Conservation (phyloP, 2,797 vertebrate species). For the Dendrocincla fuliginosa region DNA sequence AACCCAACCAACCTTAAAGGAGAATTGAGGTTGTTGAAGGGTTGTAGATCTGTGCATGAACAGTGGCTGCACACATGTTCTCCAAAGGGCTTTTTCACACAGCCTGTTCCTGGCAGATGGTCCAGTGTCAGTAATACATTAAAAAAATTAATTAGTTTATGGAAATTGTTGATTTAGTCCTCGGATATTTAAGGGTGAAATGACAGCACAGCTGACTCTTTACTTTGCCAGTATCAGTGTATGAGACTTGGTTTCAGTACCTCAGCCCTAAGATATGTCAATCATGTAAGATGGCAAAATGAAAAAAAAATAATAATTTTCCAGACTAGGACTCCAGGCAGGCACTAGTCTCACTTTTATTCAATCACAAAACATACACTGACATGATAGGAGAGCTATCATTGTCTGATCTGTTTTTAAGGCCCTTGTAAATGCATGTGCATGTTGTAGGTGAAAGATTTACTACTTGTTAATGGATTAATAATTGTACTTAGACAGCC, state of each 20-base stretch:
- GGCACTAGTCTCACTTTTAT: conserved; percentile 61
- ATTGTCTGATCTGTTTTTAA: background rate
- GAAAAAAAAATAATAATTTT: background rate
- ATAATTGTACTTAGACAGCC: background rate
- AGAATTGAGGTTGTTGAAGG: background rate
- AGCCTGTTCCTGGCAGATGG: conserved; percentile 16
- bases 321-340: conserved; percentile 3
- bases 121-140: background rate
- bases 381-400: background rate
- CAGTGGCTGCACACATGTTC: background rate
- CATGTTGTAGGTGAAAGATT: background rate
- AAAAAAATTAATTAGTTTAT: background rate
- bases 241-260: background rate
- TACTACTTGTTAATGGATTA: conserved; percentile 29
- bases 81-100: background rate
- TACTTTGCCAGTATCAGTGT: background rate
- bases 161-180: background rate
- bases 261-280: background rate
- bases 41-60: background rate
- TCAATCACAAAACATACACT: conserved; percentile 29
- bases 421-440: conserved; percentile 12
- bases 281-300: background rate
- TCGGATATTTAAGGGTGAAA: background rate
- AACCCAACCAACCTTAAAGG: background rate
- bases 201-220: background rate